Percentiles rank a stretch among this genome's conserved stretches.
phyloP scores from a whole-genome alignment of 2,888 invertebrate genomes.

The Brassicogethes aeneus region DNA sequence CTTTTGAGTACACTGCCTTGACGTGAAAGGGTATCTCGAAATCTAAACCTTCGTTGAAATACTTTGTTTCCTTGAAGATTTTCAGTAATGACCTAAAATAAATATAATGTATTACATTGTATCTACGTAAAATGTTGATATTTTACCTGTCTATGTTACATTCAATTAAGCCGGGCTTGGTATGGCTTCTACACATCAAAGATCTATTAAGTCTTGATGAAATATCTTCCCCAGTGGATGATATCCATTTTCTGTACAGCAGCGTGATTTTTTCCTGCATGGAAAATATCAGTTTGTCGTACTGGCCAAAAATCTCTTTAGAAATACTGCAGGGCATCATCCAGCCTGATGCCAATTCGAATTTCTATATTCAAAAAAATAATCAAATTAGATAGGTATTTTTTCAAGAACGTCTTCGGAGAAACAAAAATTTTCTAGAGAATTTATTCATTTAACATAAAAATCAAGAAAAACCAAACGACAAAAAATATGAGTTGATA shows the following conservation, averaged over 20 bases:
- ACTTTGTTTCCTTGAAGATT: conserved; percentile 58
- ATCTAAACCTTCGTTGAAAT: conserved; percentile 61
- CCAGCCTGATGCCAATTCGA: conserved; percentile 71
- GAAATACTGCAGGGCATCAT: conserved; percentile 65
- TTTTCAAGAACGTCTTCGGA: too few relatives aligned
- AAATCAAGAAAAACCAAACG: too few relatives aligned
- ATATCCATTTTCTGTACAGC: conserved; percentile 49
- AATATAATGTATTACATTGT: conserved; percentile 1
- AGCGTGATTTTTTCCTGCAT: conserved; percentile 48
- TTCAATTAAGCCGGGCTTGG: conserved; percentile 58
- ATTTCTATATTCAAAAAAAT: too few relatives aligned
- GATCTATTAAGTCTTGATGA: conserved; percentile 55
- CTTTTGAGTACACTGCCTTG: conserved; percentile 53
- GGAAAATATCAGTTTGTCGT: conserved; percentile 50
- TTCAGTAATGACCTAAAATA: conserved; percentile 51
- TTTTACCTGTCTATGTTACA: conserved; percentile 69
- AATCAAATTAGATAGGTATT: too few relatives aligned
- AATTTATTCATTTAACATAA: too few relatives aligned
- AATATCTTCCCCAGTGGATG: conserved; percentile 52
- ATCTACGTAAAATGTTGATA: conserved; percentile 2
- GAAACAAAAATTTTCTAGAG: too few relatives aligned
- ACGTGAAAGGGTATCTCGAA: conserved; percentile 62
- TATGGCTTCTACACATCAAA: conserved; percentile 59
- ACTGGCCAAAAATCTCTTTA: conserved; percentile 61
- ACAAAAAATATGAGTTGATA: too few relatives aligned